Base-by-base conservation (phyloP, 2,113 vertebrate genomes). In the Amphiprion percula region DNA sequence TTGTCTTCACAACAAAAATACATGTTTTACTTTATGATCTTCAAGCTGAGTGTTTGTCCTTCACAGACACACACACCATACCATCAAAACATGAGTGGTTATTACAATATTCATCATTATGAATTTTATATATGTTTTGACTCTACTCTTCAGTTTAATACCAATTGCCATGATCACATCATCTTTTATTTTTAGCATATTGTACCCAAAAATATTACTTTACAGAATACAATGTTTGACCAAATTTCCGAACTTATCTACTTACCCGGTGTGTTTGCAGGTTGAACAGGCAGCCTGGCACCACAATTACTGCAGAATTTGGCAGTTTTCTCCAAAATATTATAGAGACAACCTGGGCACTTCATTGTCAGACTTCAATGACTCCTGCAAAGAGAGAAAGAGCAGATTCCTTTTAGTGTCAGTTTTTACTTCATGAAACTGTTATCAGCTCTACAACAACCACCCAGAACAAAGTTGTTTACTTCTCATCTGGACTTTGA, bases 231-330 rank as follows among this genome's bases (percentile, higher is more conserved):
- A 44, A 44, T 15, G 21, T 54, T 44, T 63, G 4, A 78, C 0
- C 6, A 67, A 0, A 47, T 56, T 2, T 54, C 7, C 21, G 5
- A 60, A 16, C 26, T 80, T 0, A 46, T 65, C 12, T 21, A 83
- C 47, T 28, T 14, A 88, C 95, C 90, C 1, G 81, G 70, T 77
- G 69, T 70, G 41, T 0, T 74, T 5, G 65, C 2, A 23, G 56
- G 49, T 14, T 55, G 24, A 0, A 71, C 12, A 11, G 2, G 37
- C 79, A 93, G 77, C 10, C 0, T 7, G 0, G 0, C 0, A 47
- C 94, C 96, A 17, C 96, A 95, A 2, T 54, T 0, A 63, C 96
- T 91, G 90, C 96, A 96, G 76, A 95, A 95, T 1, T 77, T 93
- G 6, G 94, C 77, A 0, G 17, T 55, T 0, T 64, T 66, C 8